Evolutionary conservation across 1,140 invertebrate species (phyloP).

Genomic region (Formica exsecta): DNA sequence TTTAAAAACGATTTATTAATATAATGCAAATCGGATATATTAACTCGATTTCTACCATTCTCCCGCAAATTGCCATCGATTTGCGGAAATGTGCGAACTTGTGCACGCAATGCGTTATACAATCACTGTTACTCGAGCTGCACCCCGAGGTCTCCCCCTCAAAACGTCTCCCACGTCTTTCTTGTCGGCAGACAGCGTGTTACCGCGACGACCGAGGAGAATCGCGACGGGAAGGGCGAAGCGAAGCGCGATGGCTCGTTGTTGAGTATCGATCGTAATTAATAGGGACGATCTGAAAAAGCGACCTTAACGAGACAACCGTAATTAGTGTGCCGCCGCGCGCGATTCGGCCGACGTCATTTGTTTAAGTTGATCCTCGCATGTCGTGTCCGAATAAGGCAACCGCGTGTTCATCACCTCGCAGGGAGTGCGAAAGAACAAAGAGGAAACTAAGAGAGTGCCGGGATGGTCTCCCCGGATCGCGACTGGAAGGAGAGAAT

Average conservation of each 20-base stretch:
- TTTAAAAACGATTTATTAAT: not conserved
- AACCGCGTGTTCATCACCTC: constrained; percentile 71
- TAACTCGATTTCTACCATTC: not conserved
- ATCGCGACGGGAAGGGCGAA: not conserved
- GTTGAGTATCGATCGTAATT: constrained; percentile 54
- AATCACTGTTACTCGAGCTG: constrained; percentile 27
- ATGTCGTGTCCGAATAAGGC: constrained; percentile 77
- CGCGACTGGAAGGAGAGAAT: constrained; percentile 43
- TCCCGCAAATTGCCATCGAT: not conserved
- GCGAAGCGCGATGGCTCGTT: constrained; percentile 26
- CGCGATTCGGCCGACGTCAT: constrained; percentile 70
- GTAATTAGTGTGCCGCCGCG: constrained; percentile 68
- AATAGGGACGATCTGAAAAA: constrained; percentile 58
- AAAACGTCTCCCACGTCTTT: constrained; percentile 71
- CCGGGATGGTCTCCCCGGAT: constrained; percentile 61
- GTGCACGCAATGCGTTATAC: constrained; percentile 3
- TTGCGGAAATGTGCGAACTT: constrained; percentile 3
- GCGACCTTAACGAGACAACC: constrained; percentile 64
- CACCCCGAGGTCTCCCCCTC: constrained; percentile 6
- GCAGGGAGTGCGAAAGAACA: constrained; percentile 81
- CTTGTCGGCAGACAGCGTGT: constrained; percentile 70
- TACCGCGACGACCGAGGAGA: constrained; percentile 46
- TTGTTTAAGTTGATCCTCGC: constrained; percentile 77
- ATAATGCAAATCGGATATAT: constrained; percentile 9
- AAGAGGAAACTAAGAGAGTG: constrained; percentile 75